Evolutionary conservation across 2,888 invertebrate species (phyloP).

Genomic region (Drosophila mulleri): DNA sequence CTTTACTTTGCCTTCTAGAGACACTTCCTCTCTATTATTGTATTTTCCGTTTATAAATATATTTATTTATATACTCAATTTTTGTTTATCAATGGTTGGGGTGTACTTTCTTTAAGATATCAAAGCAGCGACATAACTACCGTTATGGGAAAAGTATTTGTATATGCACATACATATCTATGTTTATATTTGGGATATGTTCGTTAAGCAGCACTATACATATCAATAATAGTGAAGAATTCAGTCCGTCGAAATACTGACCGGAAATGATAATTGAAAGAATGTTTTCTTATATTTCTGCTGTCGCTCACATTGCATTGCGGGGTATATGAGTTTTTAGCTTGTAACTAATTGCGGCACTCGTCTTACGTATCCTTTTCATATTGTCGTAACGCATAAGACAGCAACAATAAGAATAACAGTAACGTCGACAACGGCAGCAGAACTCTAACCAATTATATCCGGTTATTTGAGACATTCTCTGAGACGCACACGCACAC

Average conservation of each 20-base stretch:
- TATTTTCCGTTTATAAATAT: conserved; percentile 31
- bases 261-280: conserved; percentile 80
- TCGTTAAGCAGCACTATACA: conserved; percentile 22
- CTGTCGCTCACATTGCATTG: conserved; percentile 51
- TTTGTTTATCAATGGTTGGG: conserved; percentile 37
- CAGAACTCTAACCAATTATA: conserved; percentile 66
- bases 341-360: conserved; percentile 77
- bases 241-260: conserved; percentile 40
- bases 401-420: conserved; percentile 18
- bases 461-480: conserved; percentile 71
- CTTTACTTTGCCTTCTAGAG: conserved; percentile 40
- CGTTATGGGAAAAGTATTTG: conserved; percentile 52
- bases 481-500: conserved; percentile 4
- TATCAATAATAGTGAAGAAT: conserved; percentile 42
- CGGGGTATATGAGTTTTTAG: conserved; percentile 30
- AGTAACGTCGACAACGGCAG: conserved; percentile 12
- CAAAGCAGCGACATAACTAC: conserved; percentile 30
- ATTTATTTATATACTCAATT: not conserved
- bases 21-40: conserved; percentile 63
- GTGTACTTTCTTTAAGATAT: conserved; percentile 22
- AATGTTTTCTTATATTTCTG: conserved; percentile 63
- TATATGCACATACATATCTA: conserved; percentile 6
- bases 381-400: conserved; percentile 47
- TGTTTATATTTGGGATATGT: conserved; percentile 32
- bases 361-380: conserved; percentile 73